Conservation (phyloP, 2,888 invertebrate genomes). For the Liopterus haemorrhoidalis region DNA sequence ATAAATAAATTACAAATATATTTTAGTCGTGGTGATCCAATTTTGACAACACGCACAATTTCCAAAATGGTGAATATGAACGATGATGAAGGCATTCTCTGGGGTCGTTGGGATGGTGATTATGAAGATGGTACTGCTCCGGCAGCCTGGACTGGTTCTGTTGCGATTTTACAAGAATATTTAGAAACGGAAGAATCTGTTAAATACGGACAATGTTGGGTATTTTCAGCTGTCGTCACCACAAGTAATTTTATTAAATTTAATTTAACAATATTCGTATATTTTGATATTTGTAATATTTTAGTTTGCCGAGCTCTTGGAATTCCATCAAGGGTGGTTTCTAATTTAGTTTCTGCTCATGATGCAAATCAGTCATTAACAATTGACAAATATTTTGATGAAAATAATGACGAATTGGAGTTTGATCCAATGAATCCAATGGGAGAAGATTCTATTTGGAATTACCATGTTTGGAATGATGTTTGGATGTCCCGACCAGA, state of each 20-base stretch:
- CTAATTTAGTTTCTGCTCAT: slow-evolving; percentile 79
- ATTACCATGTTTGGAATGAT: slow-evolving; percentile 86
- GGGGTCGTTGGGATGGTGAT: slow-evolving; percentile 68
- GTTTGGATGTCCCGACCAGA: slow-evolving; percentile 81
- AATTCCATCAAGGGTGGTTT: slow-evolving; percentile 72
- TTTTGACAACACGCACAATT: slow-evolving; percentile 62
- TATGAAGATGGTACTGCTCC: slow-evolving; percentile 72
- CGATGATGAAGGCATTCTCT: slow-evolving; percentile 65
- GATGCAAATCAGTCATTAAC: slow-evolving; percentile 74
- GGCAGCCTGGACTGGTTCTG: slow-evolving; percentile 73
- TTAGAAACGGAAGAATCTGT: slow-evolving; percentile 59
- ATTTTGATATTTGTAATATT: slow-evolving; percentile 22
- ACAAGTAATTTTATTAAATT: slow-evolving; percentile 54
- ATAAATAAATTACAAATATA: not conserved
- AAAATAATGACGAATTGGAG: slow-evolving; percentile 58
- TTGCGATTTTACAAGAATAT: slow-evolving; percentile 69
- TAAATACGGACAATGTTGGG: slow-evolving; percentile 83
- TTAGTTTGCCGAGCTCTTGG: slow-evolving; percentile 73
- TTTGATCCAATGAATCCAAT: slow-evolving; percentile 61
- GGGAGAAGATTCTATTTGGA: slow-evolving; percentile 77
- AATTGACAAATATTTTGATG: slow-evolving; percentile 70
- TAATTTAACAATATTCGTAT: not conserved
- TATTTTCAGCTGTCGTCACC: slow-evolving; percentile 76
- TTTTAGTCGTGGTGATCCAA: slow-evolving; percentile 59
- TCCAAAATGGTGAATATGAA: slow-evolving; percentile 70